Conservation (phyloP, 2,113 vertebrate species). For the Athene cunicularia region DNA sequence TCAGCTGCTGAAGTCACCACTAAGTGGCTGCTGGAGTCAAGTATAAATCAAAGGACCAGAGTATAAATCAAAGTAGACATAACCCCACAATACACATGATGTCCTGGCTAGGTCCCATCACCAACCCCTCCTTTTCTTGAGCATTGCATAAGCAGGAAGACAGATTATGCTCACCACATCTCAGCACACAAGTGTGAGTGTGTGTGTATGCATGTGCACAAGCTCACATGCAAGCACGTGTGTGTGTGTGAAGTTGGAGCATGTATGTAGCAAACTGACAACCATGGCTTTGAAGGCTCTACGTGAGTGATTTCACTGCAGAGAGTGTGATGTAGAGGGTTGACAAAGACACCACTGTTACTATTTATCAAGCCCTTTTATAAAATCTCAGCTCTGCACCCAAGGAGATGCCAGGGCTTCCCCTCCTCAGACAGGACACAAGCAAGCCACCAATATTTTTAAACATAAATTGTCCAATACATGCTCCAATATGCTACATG, state of each 20-base stretch:
- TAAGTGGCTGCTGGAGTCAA: background rate
- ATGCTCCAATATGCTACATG: accelerated
- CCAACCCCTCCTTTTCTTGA: background rate
- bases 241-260: background rate
- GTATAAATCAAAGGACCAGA: background rate
- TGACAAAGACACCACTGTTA: background rate
- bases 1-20: constrained; percentile 48
- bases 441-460: background rate
- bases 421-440: background rate
- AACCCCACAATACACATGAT: background rate
- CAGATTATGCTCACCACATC: background rate
- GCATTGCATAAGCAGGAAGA: background rate
- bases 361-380: background rate
- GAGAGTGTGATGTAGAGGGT: background rate
- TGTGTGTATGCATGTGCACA: background rate
- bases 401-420: background rate
- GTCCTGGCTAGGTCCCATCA: background rate
- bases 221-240: background rate
- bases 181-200: background rate
- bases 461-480: background rate
- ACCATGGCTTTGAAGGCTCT: background rate
- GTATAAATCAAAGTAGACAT: background rate
- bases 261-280: background rate
- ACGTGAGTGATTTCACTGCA: background rate
- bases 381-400: background rate